Percentiles rank a stretch among this genome's conserved stretches.
phyloP scores from a whole-genome alignment of 2,113 vertebrate genomes.

The Gyps fulvus region DNA sequence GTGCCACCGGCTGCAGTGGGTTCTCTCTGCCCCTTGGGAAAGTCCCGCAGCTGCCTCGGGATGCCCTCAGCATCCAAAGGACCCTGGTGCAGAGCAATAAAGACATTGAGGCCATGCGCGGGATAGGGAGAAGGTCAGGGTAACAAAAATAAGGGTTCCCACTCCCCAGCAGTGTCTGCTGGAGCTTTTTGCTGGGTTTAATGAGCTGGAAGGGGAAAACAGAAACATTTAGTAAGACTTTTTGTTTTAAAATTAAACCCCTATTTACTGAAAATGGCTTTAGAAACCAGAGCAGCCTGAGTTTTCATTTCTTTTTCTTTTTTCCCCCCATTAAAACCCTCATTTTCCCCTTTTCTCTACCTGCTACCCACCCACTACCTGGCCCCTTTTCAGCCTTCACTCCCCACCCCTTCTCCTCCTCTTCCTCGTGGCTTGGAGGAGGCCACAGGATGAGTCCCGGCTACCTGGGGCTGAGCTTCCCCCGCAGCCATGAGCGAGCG shows the following conservation, averaged over 20 bases:
- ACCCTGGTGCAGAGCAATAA: no score
- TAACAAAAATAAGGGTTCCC: not conserved
- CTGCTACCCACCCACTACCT: not conserved
- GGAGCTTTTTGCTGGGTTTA: not conserved
- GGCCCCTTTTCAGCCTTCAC: not conserved
- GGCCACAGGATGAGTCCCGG: not conserved
- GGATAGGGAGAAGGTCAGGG: not conserved
- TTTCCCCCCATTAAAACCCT: accelerated
- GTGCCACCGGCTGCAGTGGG: not conserved
- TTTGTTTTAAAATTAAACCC: not conserved
- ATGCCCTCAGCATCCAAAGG: not conserved
- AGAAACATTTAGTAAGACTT: not conserved
- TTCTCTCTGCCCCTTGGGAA: not conserved
- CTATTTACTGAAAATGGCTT: not conserved
- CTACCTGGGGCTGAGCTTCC: not conserved
- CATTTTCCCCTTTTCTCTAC: not conserved
- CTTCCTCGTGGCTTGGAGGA: not conserved
- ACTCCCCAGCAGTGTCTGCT: not conserved
- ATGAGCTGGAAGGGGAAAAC: not conserved
- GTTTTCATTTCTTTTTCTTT: not conserved
- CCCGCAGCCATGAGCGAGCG: not conserved
- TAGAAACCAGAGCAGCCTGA: not conserved
- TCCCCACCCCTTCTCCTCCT: not conserved
- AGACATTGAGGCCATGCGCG: accelerated
- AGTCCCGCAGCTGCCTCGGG: not conserved